Evolutionary conservation across 2,797 vertebrate genomes (phyloP), one percentile per base, ranked within the genome.

Genomic region (Peromyscus eremicus): DNA sequence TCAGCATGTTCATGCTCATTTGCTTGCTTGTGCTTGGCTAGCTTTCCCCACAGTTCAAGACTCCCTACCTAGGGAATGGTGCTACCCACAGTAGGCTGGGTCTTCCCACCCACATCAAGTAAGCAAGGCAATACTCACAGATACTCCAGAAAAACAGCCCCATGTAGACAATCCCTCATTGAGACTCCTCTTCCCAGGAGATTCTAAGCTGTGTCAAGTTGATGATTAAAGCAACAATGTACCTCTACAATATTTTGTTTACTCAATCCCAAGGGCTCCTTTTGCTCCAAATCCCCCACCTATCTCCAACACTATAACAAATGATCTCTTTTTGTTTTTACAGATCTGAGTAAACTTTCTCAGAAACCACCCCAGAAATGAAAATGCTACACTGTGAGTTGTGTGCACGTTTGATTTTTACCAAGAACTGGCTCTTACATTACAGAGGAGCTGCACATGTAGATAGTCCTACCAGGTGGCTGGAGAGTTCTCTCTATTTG

Each of bases 291-390:
- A 34, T 75, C 34, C 19, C 19, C 52, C 46, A 23, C 0, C 79
- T 75, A 25, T 60, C 23, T 57, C 57, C n/a, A 23, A 75, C 3
- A 55, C 46, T 64, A 1, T 85, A 80, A 46, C 79, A 68, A 66
- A 73, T 71, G 40, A 77, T 37, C 52, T 87, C 81, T 25, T 92
- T 64, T 11, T 88, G 55, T 71, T 89, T 68, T n/a, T 79, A 43
- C 0, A 7, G 62, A 80, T 27, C 93, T 49, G 52, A 91, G 57
- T 46, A 73, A 94, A 93, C 64, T 92, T 71, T 92, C 92, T 94
- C 75, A 80, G 77, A 60, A 46, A 55, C 0, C 64, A 70, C 73
- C 83, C n/a, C 32, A 88, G 62, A 46, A 75, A 10, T 37, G 87
- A 83, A 49, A 66, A 0, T 14, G 57, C 27, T 70, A 21, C 55